These are phyloP conservation scores for Neocrepidodera transversa DNA, from an alignment of 2,888 invertebrate species.

Conservation along the genomic window DNA sequence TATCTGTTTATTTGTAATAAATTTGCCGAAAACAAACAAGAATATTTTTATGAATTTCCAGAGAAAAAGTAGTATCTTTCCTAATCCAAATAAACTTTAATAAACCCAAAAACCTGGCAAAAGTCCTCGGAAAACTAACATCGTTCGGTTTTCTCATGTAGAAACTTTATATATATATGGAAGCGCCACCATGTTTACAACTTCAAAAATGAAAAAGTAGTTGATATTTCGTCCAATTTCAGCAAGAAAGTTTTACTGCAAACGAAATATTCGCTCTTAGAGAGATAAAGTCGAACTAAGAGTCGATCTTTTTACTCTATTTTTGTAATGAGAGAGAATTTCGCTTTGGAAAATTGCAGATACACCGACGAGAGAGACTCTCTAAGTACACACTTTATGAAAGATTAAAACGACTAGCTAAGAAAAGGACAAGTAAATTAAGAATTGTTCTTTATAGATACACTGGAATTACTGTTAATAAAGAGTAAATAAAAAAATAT, in stretches of 20 bases:
- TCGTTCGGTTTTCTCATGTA: conserved; percentile 3
- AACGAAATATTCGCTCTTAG: conserved; percentile 17
- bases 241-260: conserved; percentile 21
- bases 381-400: conserved; percentile 1
- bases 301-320: conserved; percentile 8
- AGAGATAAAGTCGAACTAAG: conserved; percentile 18
- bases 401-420: conserved; percentile 9
- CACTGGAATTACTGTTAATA: too few relatives aligned
- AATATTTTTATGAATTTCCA: too few relatives aligned
- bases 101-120: not conserved
- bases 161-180: not conserved
- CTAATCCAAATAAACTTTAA: not conserved
- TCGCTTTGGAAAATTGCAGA: conserved; percentile 14
- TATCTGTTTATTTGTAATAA: too few relatives aligned
- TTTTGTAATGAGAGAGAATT: conserved; percentile 19
- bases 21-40: too few relatives aligned
- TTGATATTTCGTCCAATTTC: conserved; percentile 19
- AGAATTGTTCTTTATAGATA: conserved; percentile 3
- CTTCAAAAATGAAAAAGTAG: conserved; percentile 17
- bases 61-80: too few relatives aligned
- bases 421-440: not conserved
- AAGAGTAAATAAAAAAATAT: too few relatives aligned
- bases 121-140: conserved; percentile 3
- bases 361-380: conserved; percentile 8
- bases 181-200: conserved; percentile 15